phyloP scores from a whole-genome alignment of 2,797 vertebrate species.

The Falco naumanni region DNA sequence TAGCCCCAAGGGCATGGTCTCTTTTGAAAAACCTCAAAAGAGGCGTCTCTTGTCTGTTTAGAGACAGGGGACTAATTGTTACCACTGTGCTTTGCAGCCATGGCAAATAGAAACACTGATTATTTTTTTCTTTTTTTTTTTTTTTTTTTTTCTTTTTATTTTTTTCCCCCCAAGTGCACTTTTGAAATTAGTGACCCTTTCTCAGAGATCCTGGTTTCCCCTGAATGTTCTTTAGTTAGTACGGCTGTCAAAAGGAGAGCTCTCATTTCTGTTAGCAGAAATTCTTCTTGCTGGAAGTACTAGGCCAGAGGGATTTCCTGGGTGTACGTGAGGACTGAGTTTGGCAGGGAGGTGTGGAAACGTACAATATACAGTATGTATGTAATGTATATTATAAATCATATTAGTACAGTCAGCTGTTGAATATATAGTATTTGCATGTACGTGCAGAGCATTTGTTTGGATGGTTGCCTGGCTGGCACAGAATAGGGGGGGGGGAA shows the following conservation, averaged over 20 bases:
- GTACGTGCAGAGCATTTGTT: conserved; percentile 52
- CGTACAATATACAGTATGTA: conserved; percentile 53
- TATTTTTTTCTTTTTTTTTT: background rate
- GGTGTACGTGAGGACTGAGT: conserved; percentile 54
- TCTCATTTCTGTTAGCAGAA: conserved; percentile 10
- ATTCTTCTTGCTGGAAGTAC: conserved; percentile 36
- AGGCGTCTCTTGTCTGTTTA: background rate
- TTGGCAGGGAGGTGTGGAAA: conserved; percentile 62
- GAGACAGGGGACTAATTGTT: background rate
- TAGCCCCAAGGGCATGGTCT: background rate
- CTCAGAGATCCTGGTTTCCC: background rate
- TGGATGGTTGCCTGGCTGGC: conserved; percentile 62
- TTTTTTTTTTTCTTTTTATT: too few species aligned
- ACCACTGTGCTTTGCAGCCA: background rate
- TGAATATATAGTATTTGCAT: conserved; percentile 32
- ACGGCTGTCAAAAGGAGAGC: background rate
- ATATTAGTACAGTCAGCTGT: conserved; percentile 57
- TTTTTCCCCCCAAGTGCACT: background rate
- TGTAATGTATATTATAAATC: conserved; percentile 71
- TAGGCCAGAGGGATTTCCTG: conserved; percentile 53
- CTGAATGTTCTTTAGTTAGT: background rate
- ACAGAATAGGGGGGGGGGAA: background rate
- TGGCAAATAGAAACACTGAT: background rate
- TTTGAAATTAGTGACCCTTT: background rate
- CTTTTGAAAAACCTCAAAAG: background rate